Base-by-base conservation (phyloP, 2,113 vertebrate genomes). In the Gorsachius goisagi region DNA sequence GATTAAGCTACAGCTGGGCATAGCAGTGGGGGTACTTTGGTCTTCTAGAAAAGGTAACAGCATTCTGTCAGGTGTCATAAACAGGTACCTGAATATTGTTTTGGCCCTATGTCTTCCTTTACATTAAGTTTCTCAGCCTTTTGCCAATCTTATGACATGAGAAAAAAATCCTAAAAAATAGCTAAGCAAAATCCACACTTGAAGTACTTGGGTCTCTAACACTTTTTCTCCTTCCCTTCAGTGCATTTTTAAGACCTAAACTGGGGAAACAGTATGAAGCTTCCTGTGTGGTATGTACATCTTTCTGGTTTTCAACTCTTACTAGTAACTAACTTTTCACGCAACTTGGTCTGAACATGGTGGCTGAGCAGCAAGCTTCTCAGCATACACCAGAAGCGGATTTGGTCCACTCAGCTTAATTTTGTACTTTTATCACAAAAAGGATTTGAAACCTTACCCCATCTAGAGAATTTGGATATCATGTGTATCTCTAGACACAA, bases 201-300 rank as follows among this genome's bases (percentile, higher is more conserved):
- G 50, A 69, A 69, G 12, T 75, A 32, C 52, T 55, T 55, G 59
- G 41, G n/a, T 89, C 24, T 92, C 77, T 91, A 80, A 87, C 9
- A 3, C 33, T 60, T 69, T 91, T 90, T 88, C 68, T 92, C 58
- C 49, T 32, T 94, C 92, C 84, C 95, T 95, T 98, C 98, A 99
- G 99, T 94, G 99, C 99, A 37, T 99, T 99, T 98, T 97, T 99
- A 97, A 98, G 99, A 91, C 99, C 99, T 85, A 99, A 99, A 97
- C 98, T 99, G 98, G 99, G 99, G 8, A 99, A 99, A 94, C 99
- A 99, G 68, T 99, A 99, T 98, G 99, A 99, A 98, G 99, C 99
- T 50, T 99, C 99, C 35, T 99, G 99, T 93, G 99, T 99, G 99
- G 99, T 99, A 98, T 95, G 99, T 99, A 93, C 73, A 30, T 53